A percentile compares a stretch with the other conserved stretches of the same genome.
These are phyloP conservation scores for Aporophyla nigra DNA, from an alignment of 2,888 invertebrate species.

Conservation along the genomic window DNA sequence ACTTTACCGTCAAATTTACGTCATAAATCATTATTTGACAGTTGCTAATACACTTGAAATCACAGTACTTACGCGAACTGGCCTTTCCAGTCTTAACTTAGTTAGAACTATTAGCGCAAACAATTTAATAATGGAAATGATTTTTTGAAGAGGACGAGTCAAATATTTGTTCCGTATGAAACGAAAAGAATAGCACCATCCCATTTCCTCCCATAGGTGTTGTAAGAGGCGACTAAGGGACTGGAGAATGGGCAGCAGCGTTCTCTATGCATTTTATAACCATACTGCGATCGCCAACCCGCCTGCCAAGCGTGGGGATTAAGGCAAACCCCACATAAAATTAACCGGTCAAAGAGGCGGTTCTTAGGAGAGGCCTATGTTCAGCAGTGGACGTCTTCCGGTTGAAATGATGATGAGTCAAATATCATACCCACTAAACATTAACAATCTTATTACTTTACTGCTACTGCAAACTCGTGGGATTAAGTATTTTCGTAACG, in stretches of 20 bases:
- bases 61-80: constrained; percentile 15
- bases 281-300: no score
- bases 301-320: no score
- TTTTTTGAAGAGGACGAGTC: neutral
- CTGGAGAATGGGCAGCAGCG: no score
- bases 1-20: constrained; percentile 12
- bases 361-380: no score
- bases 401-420: neutral
- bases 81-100: constrained; percentile 11
- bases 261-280: no score
- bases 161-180: neutral
- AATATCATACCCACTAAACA: neutral
- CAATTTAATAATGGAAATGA: constrained; percentile 1
- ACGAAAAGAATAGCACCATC: no score
- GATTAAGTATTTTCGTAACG: neutral
- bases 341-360: no score
- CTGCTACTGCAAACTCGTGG: neutral
- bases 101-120: constrained; percentile 1
- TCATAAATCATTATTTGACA: constrained; percentile 32
- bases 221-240: no score
- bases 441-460: neutral
- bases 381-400: no score
- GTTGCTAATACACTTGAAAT: constrained; percentile 28
- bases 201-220: no score
- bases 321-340: no score